Base-by-base conservation (phyloP, 1,140 invertebrate genomes). In the Palaemon carinicauda region DNA sequence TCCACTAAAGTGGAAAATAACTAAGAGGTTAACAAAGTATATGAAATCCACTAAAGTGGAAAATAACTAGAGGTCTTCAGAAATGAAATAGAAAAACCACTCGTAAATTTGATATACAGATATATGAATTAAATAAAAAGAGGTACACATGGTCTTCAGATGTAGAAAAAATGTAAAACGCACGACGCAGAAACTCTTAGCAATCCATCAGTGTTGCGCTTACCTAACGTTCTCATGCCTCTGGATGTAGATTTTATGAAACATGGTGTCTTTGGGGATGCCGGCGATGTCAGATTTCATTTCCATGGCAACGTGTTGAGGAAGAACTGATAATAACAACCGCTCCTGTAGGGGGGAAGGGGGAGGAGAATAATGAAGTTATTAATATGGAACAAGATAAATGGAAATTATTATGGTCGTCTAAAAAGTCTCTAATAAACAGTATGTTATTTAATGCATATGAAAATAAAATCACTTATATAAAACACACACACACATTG, bases 231-330 rank as follows among this genome's bases (percentile, higher is more conserved):
- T 97, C 90, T 98, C 97, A 91, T 99, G 96, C 87, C 96, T 94
- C 91, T 98, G 96, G 90, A 99, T 98, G 93, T 98, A 99, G 91
- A 99, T 98, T 93, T 99, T 98, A 91, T 98, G 97, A 92, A 98
- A 99, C 93, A 97, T 97, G 52, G 96, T 96, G 91, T 98, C 96
- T 91, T 96, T 96, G 41, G 95, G 96, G 91, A 97, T 96, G 53
- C 94, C 96, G 31, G 96, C 96, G 90, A 98, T 98, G 92, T 98
- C 97, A 31, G 96, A 96, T 92, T 98, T 98, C 97, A 99, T 98
- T 93, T 98, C 97, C 94, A 98, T 96, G 53, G 98, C 98, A 88
- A 99, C 97, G 92, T 98, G 97, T 78, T 97, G 94, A 0, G 98
- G 98, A 73, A 99, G 92, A 54, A 99, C 97, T 53, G 97, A 98